phyloP scores from a whole-genome alignment of 2,797 vertebrate genomes.

The Carduelis carduelis region DNA sequence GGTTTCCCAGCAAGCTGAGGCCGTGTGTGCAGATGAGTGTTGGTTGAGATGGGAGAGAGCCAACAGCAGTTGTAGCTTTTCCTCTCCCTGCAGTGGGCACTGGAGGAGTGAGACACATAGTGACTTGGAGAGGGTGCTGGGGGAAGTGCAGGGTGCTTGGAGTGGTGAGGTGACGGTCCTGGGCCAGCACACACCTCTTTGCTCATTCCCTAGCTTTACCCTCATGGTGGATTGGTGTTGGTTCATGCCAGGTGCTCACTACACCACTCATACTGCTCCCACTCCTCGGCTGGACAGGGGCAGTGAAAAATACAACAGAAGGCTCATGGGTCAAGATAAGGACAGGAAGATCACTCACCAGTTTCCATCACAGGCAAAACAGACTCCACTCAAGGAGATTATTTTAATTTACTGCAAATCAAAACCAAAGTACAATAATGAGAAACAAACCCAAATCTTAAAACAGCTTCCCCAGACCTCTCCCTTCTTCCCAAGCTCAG shows the following conservation, averaged over 20 bases:
- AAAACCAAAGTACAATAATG: not conserved
- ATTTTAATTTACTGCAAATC: not conserved
- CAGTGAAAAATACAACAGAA: not conserved
- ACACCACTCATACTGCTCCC: not conserved
- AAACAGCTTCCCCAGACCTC: not conserved
- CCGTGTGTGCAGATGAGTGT: not conserved
- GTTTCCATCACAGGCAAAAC: not conserved
- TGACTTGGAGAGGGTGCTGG: not conserved
- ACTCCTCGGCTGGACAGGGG: not conserved
- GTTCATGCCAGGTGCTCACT: not conserved
- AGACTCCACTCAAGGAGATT: not conserved
- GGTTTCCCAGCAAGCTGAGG: not conserved
- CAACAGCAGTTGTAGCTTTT: not conserved
- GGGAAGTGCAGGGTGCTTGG: not conserved
- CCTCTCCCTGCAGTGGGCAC: not conserved
- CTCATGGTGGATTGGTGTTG: not conserved
- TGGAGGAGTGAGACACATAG: accelerated
- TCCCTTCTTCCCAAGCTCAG: not conserved
- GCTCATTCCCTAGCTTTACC: not conserved
- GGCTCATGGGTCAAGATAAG: not conserved
- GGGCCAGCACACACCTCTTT: not conserved
- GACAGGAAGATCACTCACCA: not conserved
- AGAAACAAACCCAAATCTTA: not conserved
- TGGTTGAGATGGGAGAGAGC: not conserved
- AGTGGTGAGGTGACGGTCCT: not conserved